Evolutionary conservation across 2,113 vertebrate species (phyloP), one percentile per base, ranked within the genome.

Genomic region (Nettapus auritus): DNA sequence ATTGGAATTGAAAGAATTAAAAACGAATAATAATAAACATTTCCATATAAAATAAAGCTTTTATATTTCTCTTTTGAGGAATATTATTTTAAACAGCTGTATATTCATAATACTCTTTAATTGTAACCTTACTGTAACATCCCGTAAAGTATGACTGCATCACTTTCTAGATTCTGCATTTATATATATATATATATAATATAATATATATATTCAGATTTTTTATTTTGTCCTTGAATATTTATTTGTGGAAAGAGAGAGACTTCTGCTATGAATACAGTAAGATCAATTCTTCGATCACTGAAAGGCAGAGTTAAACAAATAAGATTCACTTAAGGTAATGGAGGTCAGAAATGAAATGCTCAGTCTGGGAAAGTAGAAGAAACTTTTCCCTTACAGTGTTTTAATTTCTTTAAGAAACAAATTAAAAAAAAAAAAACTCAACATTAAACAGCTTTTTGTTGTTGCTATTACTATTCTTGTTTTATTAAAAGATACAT

Each of bases 401-500:
- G 2, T 76, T 89, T 73, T 60, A 14, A 70, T 88, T 79, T 78
- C 38, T 38, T 5, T 48, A 40, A 44, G 17, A 88, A 71, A 36
- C 1, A 1, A 40, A 59, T 40, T 40, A 13, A 16, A 36, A 8
- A 62, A 38, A 40, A 40, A 6, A 63, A 69, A 83, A 62, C 3
- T 44, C 19, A 85, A 23, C 16, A 68, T 63, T 71, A 81, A 95
- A 89, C 69, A 77, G 14, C 3, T 76, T 77, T 46, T 73, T 84
- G 13, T 36, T 86, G 18, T 46, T 82, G 42, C 59, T 80, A 42
- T 77, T 93, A 69, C 50, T 82, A 69, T 88, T 84, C n/a, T 44
- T 78, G 40, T 82, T 94, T 93, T 75, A 84, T 90, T 94, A 89
- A 90, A 97, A 91, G 79, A 96, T 95, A 93, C 44, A 96, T 91